These are phyloP conservation scores for Drosophila eugracilis DNA, from an alignment of 1,140 invertebrate species.

Conservation along the genomic window DNA sequence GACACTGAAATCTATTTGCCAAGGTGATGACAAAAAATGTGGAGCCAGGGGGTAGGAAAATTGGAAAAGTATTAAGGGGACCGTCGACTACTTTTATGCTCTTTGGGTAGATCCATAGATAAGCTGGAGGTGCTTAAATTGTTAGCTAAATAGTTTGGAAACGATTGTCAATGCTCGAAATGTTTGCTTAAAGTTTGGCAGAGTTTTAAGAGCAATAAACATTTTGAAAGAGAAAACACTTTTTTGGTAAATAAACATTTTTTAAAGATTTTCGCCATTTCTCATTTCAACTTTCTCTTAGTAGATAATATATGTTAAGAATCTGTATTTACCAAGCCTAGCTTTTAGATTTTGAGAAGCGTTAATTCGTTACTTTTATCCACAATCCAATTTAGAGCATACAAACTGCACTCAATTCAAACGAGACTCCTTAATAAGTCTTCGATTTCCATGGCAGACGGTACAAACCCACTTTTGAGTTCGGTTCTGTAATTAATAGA, in stretches of 20 bases:
- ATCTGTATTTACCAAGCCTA: too few species aligned
- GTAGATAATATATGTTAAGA: too few species aligned
- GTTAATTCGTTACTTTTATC: neutral
- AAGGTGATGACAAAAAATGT: slow-evolving; percentile 68
- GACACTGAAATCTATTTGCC: slow-evolving; percentile 79
- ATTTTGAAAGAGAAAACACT: too few species aligned
- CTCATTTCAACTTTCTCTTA: neutral
- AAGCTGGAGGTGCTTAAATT: neutral
- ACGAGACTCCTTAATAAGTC: slow-evolving; percentile 48
- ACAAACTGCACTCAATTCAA: slow-evolving; percentile 20
- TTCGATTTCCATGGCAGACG: slow-evolving; percentile 22
- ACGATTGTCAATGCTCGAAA: neutral
- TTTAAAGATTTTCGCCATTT: too few species aligned
- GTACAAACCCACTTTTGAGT: slow-evolving; percentile 28
- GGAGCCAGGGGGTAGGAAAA: neutral
- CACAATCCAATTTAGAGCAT: neutral
- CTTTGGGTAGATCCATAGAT: neutral
- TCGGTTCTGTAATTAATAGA: slow-evolving; percentile 67
- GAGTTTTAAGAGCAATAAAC: too few species aligned
- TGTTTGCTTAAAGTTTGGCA: neutral
- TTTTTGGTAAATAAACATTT: too few species aligned
- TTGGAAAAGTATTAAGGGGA: neutral
- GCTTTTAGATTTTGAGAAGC: too few species aligned
- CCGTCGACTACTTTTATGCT: neutral
- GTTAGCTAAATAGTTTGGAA: neutral